Evolutionary conservation across 2,888 invertebrate genomes (phyloP), one percentile per base, ranked within the genome.

Genomic region (Lasioglossum calceatum): DNA sequence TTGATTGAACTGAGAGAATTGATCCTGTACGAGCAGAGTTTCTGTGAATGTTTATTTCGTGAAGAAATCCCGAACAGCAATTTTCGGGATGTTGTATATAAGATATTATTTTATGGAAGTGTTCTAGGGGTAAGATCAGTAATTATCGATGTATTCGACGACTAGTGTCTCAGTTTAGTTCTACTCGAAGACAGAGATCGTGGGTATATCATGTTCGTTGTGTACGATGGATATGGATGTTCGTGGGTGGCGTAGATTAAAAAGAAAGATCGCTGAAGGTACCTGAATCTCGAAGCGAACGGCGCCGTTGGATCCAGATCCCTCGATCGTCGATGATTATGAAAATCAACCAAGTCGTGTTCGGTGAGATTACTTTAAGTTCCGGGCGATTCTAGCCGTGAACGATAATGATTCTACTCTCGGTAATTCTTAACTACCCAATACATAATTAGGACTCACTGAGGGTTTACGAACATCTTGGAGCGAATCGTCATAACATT

Each of bases 341-440:
- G 64, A 85, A 54, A 76, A 71, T 76, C 47, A 58, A 74, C 75
- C 81, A 75, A 58, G 71, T 75, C 81, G 81, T 76, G 86, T 81
- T 81, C 75, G 85, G 71, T 79, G 79, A 85, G 76, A 85, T 82
- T 85, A 81, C 72, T 72, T 32, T 81, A 86, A 77, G 85, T 81
- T 81, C 42, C 58, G 58, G 67, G 79, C 75, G 78, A 81, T 61
- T 85, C 67, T 81, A 85, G 47, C 72, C 44, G 82, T 74, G 85
- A 82, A 61, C 67, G 16, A 73, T 36, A 39, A 39, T 10, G 3
- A 23, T 39, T 70, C 70, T 10, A 14, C 64, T 32, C 16, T 64
- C 23, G 64, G 7, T 7, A 64, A 70, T 70, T 39, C 39, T 1
- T 64, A 64, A 64, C 3, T 32, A 19, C 16, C 36, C 19, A 19